A percentile compares a stretch with the other conserved stretches of the same genome.
Conservation (phyloP, 2,888 invertebrate species). For the Yponomeuta cagnagella region DNA sequence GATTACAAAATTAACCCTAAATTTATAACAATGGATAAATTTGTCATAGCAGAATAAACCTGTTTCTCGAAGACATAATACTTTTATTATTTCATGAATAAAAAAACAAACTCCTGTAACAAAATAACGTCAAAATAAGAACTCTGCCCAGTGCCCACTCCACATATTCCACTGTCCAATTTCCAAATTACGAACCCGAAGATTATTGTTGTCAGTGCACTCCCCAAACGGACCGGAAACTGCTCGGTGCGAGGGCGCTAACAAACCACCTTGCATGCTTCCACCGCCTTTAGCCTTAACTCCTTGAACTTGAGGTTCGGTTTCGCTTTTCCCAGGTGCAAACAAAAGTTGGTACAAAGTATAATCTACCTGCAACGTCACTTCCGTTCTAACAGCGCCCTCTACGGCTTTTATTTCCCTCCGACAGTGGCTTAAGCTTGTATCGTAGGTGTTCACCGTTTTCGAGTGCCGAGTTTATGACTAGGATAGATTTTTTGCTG, state of each 20-base stretch:
- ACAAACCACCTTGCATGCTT: constrained; percentile 12
- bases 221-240: constrained; percentile 50
- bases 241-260: constrained; percentile 49
- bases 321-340: not conserved
- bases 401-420: constrained; percentile 28
- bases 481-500: not conserved
- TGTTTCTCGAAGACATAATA: too few species aligned
- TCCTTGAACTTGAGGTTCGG: not conserved
- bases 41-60: too few species aligned
- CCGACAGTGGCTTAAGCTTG: constrained; percentile 10
- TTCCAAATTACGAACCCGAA: constrained; percentile 64
- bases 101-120: too few species aligned
- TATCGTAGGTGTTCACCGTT: constrained; percentile 9
- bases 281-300: not conserved
- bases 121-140: too few species aligned
- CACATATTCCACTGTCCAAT: constrained; percentile 37
- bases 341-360: constrained; percentile 34
- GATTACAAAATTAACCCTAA: too few species aligned
- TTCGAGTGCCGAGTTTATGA: constrained; percentile 3
- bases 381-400: constrained; percentile 48
- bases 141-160: constrained; percentile 27
- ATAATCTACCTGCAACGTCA: constrained; percentile 70
- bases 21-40: too few species aligned
- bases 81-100: too few species aligned
- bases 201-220: constrained; percentile 56